A percentile compares a stretch with the other conserved stretches of the same genome.
Evolutionary conservation across 2,888 invertebrate genomes (phyloP).

Genomic region (Caenorhabditis macrosperma): DNA sequence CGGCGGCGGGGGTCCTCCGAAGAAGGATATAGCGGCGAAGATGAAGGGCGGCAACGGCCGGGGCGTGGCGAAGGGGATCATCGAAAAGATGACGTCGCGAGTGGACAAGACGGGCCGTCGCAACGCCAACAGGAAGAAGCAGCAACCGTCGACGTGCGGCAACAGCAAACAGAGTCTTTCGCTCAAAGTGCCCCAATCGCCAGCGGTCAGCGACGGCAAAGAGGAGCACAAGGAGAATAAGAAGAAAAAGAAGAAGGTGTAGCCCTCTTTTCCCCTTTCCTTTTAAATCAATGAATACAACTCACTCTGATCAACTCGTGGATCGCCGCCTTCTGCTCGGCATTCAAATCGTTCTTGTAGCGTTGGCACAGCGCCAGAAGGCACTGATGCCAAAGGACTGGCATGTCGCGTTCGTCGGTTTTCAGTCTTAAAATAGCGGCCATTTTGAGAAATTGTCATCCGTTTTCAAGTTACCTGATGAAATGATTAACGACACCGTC

Average conservation of each 20-base stretch:
- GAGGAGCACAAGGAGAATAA: not conserved
- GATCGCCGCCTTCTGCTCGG: slow-evolving; percentile 92
- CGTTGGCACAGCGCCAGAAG: slow-evolving; percentile 93
- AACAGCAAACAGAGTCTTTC: no score
- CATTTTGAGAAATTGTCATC: no score
- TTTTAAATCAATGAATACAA: not conserved
- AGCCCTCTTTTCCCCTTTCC: not conserved
- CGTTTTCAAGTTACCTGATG: slow-evolving; percentile 84
- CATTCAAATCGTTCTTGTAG: slow-evolving; percentile 94
- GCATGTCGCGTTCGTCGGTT: slow-evolving; percentile 88
- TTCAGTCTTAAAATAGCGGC: slow-evolving; percentile 85
- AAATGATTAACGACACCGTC: slow-evolving; percentile 96
- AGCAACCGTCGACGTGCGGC: not conserved
- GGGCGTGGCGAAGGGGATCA: not conserved
- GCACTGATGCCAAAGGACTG: slow-evolving; percentile 97
- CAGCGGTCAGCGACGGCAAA: not conserved
- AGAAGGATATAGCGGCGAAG: not conserved
- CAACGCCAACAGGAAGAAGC: not conserved
- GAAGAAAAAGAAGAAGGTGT: not conserved
- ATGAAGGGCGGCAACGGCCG: not conserved
- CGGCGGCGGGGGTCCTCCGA: no score
- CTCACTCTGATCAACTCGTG: slow-evolving; percentile 85
- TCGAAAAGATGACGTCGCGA: not conserved
- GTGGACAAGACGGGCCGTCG: not conserved
- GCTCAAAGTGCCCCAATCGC: no score